Evolutionary conservation across 2,113 vertebrate genomes (phyloP), one percentile per base, ranked within the genome.

Genomic region (Pachycephala philippinensis): DNA sequence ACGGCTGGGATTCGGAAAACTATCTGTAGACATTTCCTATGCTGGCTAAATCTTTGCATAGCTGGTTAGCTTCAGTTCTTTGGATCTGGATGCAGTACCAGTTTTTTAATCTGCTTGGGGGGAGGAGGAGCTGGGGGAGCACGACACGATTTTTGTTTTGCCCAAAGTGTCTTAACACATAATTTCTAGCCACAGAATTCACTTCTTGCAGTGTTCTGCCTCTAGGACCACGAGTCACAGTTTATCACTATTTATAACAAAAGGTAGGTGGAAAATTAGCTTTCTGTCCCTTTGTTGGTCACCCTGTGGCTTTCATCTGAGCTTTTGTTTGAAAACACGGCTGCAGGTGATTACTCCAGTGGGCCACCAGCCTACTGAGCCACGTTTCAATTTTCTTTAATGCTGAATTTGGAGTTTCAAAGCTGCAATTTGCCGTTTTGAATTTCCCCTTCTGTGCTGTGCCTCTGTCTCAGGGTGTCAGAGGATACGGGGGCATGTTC

Each of bases 391-490:
- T 84, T 59, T 84, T 56, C 56, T 84, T 84, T 92, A 91, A 75
- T 31, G 72, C 40, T 82, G 74, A 87, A 60, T 64, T 74, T 75
- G 33, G 61, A 87, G 68, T 93, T 79, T 82, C 82, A 87, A 74
- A 89, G 57, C 54, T 40, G 16, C 57, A 52, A 33, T 84, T 22
- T 91, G 54, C 66, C 15, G 5, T 22, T 76, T 75, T 64, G 42
- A 56, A 70, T 85, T 85, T 44, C 27, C 50, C 63, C 9, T 83
- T 80, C 71, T 37, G 33, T 18, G 50, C 27, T 8, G 3, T 53
- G 37, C 19, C 27, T 78, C 27, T 0, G 0, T 71, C 57, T 61
- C 47, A 49, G 40, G 27, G 39, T 1, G 3, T 24, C 53, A 71
- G 69, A 82, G 52, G 22, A 3, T 6, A 65, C 0, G 0, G 33